Percentiles rank a stretch among this genome's conserved stretches.
Conservation (phyloP, 2,113 vertebrate species). For the Morone saxatilis region DNA sequence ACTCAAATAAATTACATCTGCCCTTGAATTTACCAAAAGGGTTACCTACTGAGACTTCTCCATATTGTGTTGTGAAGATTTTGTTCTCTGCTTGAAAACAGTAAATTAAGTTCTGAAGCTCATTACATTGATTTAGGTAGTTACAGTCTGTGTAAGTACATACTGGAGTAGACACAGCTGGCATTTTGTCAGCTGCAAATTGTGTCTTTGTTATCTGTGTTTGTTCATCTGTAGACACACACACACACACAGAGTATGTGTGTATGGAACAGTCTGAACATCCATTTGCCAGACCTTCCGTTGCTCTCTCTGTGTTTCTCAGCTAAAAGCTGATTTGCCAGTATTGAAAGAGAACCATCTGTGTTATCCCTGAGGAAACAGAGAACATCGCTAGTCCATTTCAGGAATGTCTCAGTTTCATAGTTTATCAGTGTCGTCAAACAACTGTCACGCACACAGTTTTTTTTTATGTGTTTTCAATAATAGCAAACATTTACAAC, state of each 20-base stretch:
- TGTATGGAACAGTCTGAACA: slow-evolving; percentile 9
- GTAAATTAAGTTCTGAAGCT: background rate
- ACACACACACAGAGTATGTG: background rate
- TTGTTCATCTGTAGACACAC: slow-evolving; percentile 43
- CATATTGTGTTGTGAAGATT: background rate
- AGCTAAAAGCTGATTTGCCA: slow-evolving; percentile 37
- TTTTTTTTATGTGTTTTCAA: background rate
- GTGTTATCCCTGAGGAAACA: slow-evolving; percentile 44
- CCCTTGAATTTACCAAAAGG: background rate
- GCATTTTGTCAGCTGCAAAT: slow-evolving; percentile 13
- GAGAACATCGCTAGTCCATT: background rate
- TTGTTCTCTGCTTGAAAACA: background rate
- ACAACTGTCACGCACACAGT: slow-evolving; percentile 3
- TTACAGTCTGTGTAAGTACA: slow-evolving; percentile 1
- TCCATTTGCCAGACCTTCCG: background rate
- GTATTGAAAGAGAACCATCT: slow-evolving; percentile 70
- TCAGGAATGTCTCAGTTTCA: slow-evolving; percentile 54
- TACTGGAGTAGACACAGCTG: slow-evolving; percentile 7
- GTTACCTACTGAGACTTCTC: too few relatives aligned
- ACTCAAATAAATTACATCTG: background rate
- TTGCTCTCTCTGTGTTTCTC: slow-evolving; percentile 8
- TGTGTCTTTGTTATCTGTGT: slow-evolving; percentile 29
- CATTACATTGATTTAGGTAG: background rate
- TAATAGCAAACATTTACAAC: background rate
- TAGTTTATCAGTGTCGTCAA: slow-evolving; percentile 36